These are phyloP conservation scores for Calliphora vicina DNA, from an alignment of 1,140 invertebrate species.

Conservation along the genomic window DNA sequence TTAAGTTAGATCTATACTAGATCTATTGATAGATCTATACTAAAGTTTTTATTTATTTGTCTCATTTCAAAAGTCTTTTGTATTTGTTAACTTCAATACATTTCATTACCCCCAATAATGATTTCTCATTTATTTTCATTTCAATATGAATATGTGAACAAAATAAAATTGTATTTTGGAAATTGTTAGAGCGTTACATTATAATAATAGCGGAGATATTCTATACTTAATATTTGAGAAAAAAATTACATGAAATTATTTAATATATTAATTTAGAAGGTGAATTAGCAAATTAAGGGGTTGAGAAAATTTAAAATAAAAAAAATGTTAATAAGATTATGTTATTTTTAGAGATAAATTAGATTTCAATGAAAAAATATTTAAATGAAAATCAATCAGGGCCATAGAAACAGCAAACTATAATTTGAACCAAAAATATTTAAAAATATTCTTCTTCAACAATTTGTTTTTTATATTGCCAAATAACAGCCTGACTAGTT, in stretches of 20 bases:
- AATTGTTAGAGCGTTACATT: slow-evolving; percentile 51
- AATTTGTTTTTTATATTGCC: no score
- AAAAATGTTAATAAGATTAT: neutral
- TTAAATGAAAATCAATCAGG: no score
- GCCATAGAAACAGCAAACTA: no score
- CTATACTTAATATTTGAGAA: neutral
- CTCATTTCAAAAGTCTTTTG: neutral
- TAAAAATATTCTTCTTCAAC: no score
- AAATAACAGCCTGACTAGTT: no score
- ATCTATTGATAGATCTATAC: no score
- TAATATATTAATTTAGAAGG: neutral
- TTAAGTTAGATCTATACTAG: no score
- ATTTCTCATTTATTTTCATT: neutral
- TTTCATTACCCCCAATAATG: neutral
- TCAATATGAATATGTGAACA: slow-evolving; percentile 24
- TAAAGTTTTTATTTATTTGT: no score
- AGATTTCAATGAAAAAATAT: neutral
- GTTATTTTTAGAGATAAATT: neutral
- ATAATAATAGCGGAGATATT: slow-evolving; percentile 41
- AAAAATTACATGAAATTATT: neutral
- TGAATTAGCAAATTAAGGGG: neutral
- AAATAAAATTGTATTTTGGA: slow-evolving; percentile 25
- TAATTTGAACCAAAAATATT: no score
- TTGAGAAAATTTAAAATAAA: neutral
- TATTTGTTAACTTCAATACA: no score